Evolutionary conservation across 2,797 vertebrate species (phyloP).

Genomic region (Takifugu ocellatus): DNA sequence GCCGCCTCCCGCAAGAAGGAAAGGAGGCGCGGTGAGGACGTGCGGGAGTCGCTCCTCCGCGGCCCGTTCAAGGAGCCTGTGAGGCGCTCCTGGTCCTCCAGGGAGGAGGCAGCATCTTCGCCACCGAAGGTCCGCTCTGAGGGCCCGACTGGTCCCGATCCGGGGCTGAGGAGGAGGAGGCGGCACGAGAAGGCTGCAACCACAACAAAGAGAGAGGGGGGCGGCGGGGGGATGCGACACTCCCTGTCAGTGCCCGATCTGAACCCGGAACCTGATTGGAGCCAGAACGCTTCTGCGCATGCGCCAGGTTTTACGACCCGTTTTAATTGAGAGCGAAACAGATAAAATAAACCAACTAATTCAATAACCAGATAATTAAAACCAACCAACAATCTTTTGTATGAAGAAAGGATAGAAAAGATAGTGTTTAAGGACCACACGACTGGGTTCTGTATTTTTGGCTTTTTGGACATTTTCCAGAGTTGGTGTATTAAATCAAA

Average conservation of each 20-base stretch:
- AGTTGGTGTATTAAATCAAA: too few species aligned
- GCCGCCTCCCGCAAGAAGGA: not conserved
- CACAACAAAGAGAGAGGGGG: conserved; percentile 63
- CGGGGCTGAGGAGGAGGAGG: not conserved
- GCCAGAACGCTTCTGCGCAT: too few species aligned
- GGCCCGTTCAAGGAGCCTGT: conserved; percentile 29
- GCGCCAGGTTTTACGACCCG: too few species aligned
- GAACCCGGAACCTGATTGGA: too few species aligned
- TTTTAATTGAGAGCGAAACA: too few species aligned
- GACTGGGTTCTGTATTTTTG: too few species aligned
- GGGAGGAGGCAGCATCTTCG: conserved; percentile 15
- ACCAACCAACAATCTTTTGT: too few species aligned
- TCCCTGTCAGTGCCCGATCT: conserved; percentile 6
- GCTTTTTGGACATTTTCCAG: too few species aligned
- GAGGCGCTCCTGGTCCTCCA: conserved; percentile 29
- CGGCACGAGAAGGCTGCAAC: conserved; percentile 26
- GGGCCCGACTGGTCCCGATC: not conserved
- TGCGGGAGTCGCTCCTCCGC: not conserved
- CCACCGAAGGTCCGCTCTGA: not conserved
- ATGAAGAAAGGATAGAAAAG: too few species aligned
- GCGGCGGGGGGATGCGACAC: conserved; percentile 34
- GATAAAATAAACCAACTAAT: too few species aligned
- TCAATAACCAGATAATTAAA: too few species aligned
- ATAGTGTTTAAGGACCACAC: too few species aligned
- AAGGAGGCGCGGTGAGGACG: conserved; percentile 7